These are phyloP conservation scores for Nymphalis polychloros DNA, from an alignment of 2,888 invertebrate genomes.

Conservation along the genomic window DNA sequence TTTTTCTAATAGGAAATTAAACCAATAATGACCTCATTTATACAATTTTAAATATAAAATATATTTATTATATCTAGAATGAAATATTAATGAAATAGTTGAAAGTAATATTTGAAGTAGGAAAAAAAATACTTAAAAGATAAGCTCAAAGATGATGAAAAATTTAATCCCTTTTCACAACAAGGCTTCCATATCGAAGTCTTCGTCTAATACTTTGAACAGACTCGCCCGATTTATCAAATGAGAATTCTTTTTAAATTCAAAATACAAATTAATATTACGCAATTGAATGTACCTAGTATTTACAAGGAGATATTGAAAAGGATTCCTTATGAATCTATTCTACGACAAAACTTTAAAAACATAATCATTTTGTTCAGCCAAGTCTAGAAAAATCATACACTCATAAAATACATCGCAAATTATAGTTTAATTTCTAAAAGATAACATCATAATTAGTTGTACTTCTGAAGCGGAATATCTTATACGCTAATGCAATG, in stretches of 20 bases:
- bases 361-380: too few species aligned
- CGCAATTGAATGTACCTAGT: background rate
- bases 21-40: too few species aligned
- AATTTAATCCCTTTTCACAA: slow-evolving; percentile 53
- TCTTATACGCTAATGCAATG: background rate
- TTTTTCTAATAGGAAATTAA: too few species aligned
- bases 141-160: slow-evolving; percentile 46
- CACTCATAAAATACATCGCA: too few species aligned
- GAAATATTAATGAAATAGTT: slow-evolving; percentile 1
- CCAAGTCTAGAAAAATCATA: too few species aligned
- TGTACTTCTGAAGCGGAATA: background rate
- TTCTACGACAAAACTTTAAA: too few species aligned
- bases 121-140: slow-evolving; percentile 25
- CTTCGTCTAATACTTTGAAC: slow-evolving; percentile 41
- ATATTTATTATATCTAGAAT: background rate
- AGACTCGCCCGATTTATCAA: slow-evolving; percentile 28
- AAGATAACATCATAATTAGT: slow-evolving; percentile 5
- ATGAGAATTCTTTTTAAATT: slow-evolving; percentile 7
- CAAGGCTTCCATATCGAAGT: slow-evolving; percentile 50
- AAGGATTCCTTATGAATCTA: too few species aligned
- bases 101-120: slow-evolving; percentile 13
- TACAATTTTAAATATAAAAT: background rate
- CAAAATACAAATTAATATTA: background rate
- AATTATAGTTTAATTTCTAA: background rate
- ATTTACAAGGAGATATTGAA: too few species aligned